A percentile compares a stretch with the other conserved stretches of the same genome.
Conservation (phyloP, 1,140 invertebrate genomes). For the Diorhabda elongata region DNA sequence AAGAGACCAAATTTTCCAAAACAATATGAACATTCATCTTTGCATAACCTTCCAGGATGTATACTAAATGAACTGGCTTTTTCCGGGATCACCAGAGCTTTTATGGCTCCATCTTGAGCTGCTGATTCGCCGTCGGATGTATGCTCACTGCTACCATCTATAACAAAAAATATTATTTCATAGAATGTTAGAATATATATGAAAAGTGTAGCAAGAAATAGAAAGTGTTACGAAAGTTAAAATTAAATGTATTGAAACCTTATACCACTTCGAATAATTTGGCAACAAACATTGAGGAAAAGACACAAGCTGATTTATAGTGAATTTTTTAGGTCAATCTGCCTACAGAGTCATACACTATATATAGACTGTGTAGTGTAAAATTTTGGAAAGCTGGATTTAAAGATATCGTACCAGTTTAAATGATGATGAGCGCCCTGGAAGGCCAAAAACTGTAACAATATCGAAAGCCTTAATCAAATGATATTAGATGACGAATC, state of each 20-base stretch:
- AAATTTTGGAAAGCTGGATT: no score
- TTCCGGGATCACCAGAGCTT: constrained; percentile 74
- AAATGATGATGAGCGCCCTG: no score
- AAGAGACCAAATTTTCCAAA: constrained; percentile 79
- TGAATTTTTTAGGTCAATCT: no score
- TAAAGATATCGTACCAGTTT: no score
- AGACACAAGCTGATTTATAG: no score
- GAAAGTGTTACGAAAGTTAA: neutral
- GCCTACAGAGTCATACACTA: no score
- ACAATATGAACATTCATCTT: constrained; percentile 79
- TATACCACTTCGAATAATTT: no score
- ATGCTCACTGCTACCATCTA: constrained; percentile 48
- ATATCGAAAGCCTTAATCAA: no score
- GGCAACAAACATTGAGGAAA: no score
- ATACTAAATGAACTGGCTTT: constrained; percentile 82
- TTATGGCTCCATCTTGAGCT: constrained; percentile 53
- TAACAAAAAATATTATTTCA: constrained; percentile 3
- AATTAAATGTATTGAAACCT: neutral
- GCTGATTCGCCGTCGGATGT: constrained; percentile 47
- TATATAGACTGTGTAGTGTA: no score
- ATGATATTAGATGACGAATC: no score
- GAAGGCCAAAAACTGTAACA: no score
- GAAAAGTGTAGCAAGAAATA: constrained; percentile 28
- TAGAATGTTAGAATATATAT: neutral
- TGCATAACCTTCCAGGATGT: constrained; percentile 71